Base-by-base conservation (phyloP, 2,888 invertebrate species). In the Trichacis sp. region DNA sequence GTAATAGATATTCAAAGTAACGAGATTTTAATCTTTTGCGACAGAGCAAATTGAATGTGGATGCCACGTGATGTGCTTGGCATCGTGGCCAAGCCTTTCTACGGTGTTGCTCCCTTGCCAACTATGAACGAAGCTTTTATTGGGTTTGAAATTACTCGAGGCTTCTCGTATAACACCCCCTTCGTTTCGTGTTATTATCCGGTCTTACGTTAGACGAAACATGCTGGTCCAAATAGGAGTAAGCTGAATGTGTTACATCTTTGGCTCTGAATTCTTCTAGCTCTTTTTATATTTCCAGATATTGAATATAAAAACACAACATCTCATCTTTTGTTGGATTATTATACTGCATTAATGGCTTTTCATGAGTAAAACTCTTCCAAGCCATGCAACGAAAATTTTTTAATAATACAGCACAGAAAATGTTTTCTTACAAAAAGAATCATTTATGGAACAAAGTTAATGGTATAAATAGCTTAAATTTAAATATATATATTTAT, bases 51-150 rank as follows among this genome's bases (percentile, higher is more conserved):
- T 71, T 68, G 55, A 69, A 69, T 57, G 62, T 51, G 50, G 58
- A 60, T 69, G 71, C 5, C 70, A 73, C 68, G 50, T 66, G 68
- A n/a, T n/a, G n/a, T n/a, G n/a, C n/a, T 76, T 77, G 73, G 75
- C 76, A 71, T 61, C 64, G 65, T 42, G 38, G 72, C 75, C 69
- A 71, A 70, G 51, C 70, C 52, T 65, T 52, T 63, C 62, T 54
- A 65, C 68, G 53, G 55, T 59, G 61, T 56, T 43, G 50, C 46
- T 36, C 48, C 49, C 58, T 56, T 56, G 59, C 49, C 52, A 53
- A 63, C 20, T 45, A 42, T 14, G 60, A 36, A 14, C 24, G 40
- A 50, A 33, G 58, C 63, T 60, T 63, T 63, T 60, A 63, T 67
- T 60, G 60, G 56, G 60, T 57, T 48, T 49, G 47, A 63, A 67